Evolutionary conservation across 2,888 invertebrate genomes (phyloP), one percentile per base, ranked within the genome.

Genomic region (Mayetiola destructor): DNA sequence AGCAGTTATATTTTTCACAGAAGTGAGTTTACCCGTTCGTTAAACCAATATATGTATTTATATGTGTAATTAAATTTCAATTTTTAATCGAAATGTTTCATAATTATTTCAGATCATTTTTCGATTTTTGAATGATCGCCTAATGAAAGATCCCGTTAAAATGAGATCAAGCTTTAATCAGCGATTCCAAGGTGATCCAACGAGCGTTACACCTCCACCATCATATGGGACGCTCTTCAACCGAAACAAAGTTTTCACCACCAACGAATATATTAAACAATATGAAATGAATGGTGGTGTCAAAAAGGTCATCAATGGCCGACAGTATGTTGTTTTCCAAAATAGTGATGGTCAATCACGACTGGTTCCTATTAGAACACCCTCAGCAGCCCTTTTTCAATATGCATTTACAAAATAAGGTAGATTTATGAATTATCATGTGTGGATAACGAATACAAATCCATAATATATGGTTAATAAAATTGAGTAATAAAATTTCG

Each of bases 311-410:
- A 80, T 88, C 36, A 88, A 88, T 64, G 88, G 88, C 0, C 76
- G 86, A 54, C 84, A 86, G 64, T 88, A 88, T 69, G 82, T 82
- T 70, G 79, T 86, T 0, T 75, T 80, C 27, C 77, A 77, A 16
- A 77, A 78, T 20, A 70, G 74, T 3, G 76, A 74, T 58, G 85
- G 85, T 0, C 79, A 78, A 20, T 79, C 73, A n/a, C 78, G 80
- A 62, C 73, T 88, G 59, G 79, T 88, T 56, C 88, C 88, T 0
- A 76, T 84, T 0, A 73, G 87, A 61, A 78, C 84, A 3, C 86
- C 88, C 0, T 88, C 88, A 0, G 85, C 88, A 12, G 78, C 86
- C 55, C 70, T 88, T 4, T 88, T 85, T 71, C 82, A 83, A 60
- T 80, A 77, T 63, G 70, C 75, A 2, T 72, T 71, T 48, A 68